These are phyloP conservation scores for Macroglossus sobrinus DNA, from an alignment of 2,113 vertebrate species.

Conservation along the genomic window DNA sequence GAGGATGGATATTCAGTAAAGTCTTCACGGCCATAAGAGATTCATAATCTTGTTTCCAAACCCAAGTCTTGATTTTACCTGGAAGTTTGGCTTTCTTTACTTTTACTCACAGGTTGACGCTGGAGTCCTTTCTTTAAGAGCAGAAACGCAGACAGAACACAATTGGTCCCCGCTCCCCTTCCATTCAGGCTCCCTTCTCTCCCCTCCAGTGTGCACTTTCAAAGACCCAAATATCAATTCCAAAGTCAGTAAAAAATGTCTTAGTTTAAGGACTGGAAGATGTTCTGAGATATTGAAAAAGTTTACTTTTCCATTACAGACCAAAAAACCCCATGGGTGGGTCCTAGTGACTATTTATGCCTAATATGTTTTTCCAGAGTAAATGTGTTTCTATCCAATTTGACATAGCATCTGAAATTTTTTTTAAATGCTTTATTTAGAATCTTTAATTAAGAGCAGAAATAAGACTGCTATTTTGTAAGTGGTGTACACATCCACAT, in stretches of 20 bases:
- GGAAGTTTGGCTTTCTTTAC: not conserved
- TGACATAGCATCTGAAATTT: not conserved
- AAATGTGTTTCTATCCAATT: not conserved
- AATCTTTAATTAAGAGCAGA: not conserved
- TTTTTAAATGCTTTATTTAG: not conserved
- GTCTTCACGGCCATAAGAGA: not conserved
- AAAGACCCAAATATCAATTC: not conserved
- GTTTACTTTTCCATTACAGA: not conserved
- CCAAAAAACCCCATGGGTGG: not conserved
- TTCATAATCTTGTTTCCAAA: not conserved
- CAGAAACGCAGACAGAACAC: not conserved
- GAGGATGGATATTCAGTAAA: rapidly evolving
- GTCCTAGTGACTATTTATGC: not conserved
- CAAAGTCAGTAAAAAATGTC: not conserved
- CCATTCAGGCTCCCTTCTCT: not conserved
- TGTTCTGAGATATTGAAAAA: not conserved
- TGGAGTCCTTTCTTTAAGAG: not conserved
- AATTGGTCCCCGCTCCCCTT: not conserved
- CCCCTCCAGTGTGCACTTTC: not conserved
- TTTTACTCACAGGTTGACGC: not conserved
- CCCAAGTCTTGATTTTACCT: not conserved
- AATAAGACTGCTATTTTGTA: not conserved
- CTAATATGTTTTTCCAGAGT: not conserved
- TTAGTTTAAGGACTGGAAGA: not conserved
- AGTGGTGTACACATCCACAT: not conserved